Base-by-base conservation (phyloP, 1,140 invertebrate genomes). In the Druon quercuslanigerum region DNA sequence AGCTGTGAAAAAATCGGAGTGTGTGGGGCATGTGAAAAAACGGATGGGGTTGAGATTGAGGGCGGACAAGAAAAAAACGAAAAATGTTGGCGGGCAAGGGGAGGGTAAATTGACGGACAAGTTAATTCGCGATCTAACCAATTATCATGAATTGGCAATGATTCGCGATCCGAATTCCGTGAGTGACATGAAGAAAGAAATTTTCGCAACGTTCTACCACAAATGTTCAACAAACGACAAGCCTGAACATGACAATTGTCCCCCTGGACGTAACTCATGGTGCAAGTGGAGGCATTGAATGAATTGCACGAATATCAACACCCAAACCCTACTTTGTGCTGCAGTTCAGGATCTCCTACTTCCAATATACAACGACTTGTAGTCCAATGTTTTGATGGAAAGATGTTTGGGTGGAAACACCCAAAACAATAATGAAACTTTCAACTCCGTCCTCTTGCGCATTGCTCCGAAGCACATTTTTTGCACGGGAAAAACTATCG, bases 1-100 rank as follows among this genome's bases (percentile, higher is more conserved):
- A 40, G 33, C 7, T 40, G 33, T 40, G 33, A 7, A 40, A 40
- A 40, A 40, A 40, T 46, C 76, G 40, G 79, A 83, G 60, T 83
- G 81, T 54, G 73, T 83, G 14, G 74, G 74, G 54, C 79, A 79
- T 66, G 77, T 86, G 6, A 71, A 81, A 75, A 85, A 86, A 72
- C 51, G 83, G 12, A 82, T 86, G 78, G 82, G 78, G 0, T 78
- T 50, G 13, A 76, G 82, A 51, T 72, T 86, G 14, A 71, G 74
- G 71, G 72, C 11, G 51, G 13, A 6, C 75, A 71, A 78, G 57
- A 71, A 71, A 76, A 46, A 54, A 40, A 40, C 33, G 33, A 40
- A 40, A 40, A 7, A 7, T 3, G 33, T 40, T 40, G 33, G 33
- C 33, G 14, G 4, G 19, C 71, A 76, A 50, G 60, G n/a, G 50